A percentile compares a stretch with the other conserved stretches of the same genome.
Conservation (phyloP, 2,797 vertebrate species). For the Cyclopterus lumpus region DNA sequence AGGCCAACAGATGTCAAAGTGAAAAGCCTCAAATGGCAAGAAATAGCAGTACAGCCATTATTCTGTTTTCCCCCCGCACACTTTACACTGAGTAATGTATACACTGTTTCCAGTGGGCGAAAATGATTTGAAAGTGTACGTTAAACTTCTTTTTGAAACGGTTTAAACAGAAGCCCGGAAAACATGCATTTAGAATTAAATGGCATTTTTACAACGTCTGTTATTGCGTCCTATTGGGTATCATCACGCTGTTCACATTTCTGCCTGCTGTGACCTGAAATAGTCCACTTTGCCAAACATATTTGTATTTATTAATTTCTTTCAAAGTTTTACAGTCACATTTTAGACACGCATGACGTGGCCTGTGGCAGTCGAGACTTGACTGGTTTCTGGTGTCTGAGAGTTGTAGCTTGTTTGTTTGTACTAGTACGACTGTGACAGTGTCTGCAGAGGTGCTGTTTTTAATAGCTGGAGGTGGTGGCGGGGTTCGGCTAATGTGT, state of each 20-base stretch:
- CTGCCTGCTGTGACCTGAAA: neutral
- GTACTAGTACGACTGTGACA: slow-evolving; percentile 30
- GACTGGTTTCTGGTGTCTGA: slow-evolving; percentile 30
- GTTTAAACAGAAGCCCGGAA: slow-evolving; percentile 9
- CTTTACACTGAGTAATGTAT: slow-evolving; percentile 3
- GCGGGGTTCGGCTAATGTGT: slow-evolving; percentile 47
- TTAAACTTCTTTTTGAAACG: slow-evolving; percentile 7
- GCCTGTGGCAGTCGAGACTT: slow-evolving; percentile 5
- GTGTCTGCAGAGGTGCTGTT: slow-evolving; percentile 49
- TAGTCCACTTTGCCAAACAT: neutral
- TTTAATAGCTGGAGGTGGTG: slow-evolving; percentile 53
- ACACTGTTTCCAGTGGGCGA: slow-evolving; percentile 11
- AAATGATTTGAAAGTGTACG: slow-evolving; percentile 6
- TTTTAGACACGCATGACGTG: slow-evolving; percentile 18
- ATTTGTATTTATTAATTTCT: neutral
- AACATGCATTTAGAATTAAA: slow-evolving; percentile 8
- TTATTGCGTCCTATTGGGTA: neutral
- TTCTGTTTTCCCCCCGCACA: neutral
- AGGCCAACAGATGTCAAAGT: slow-evolving; percentile 38
- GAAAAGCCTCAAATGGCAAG: slow-evolving; percentile 32
- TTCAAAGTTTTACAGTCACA: slow-evolving; percentile 6
- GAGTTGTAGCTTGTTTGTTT: slow-evolving; percentile 48
- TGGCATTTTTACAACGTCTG: neutral
- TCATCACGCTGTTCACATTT: neutral
- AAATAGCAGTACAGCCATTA: slow-evolving; percentile 17